Percentiles rank a stretch among this genome's conserved stretches.
Evolutionary conservation across 1,140 invertebrate genomes (phyloP).

Genomic region (Calliopsis andreniformis): DNA sequence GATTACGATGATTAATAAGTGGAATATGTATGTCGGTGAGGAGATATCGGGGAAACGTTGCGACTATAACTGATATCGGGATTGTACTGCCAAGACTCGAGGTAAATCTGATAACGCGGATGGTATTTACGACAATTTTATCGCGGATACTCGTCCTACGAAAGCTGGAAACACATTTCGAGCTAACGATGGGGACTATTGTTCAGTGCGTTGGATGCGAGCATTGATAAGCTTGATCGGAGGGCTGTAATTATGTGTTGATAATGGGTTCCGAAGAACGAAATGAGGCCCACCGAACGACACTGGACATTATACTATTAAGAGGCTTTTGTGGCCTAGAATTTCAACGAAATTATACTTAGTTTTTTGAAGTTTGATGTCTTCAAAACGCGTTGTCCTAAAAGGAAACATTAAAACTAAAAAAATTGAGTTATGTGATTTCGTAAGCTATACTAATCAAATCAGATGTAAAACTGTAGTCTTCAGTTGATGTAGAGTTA

Average conservation of each 20-base stretch:
- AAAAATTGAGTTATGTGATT: no score
- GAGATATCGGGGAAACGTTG: constrained; percentile 27
- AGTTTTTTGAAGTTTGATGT: no score
- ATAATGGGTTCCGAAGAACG: background rate
- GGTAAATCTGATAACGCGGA: constrained; percentile 27
- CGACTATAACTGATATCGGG: constrained; percentile 13
- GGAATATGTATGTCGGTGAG: constrained; percentile 23
- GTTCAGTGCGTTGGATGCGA: background rate
- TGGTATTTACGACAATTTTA: constrained; percentile 18
- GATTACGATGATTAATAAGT: constrained; percentile 30
- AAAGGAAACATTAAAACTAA: no score
- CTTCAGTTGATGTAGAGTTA: no score
- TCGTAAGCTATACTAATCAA: no score
- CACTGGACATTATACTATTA: no score
- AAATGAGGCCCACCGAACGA: no score
- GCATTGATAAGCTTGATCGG: background rate
- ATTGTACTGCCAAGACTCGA: background rate
- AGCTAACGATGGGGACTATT: constrained; percentile 2
- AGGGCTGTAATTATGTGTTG: background rate
- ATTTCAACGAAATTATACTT: no score
- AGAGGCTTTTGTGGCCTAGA: no score
- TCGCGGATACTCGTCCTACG: background rate
- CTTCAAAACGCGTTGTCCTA: no score
- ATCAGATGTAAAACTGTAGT: no score
- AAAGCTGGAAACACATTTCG: background rate